phyloP scores from a whole-genome alignment of 1,140 invertebrate genomes.

The Macrosteles quadrilineatus region DNA sequence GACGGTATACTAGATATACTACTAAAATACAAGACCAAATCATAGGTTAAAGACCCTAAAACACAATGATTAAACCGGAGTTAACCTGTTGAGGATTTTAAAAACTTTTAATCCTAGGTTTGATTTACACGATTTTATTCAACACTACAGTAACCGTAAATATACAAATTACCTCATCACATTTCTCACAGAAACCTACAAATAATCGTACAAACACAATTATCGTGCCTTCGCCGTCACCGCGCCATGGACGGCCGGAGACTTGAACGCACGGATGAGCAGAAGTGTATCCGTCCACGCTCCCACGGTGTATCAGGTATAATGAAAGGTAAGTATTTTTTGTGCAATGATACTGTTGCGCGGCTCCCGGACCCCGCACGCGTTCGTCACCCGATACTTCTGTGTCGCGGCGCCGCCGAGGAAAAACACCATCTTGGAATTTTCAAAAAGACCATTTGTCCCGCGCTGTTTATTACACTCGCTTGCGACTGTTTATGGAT shows the following conservation, averaged over 20 bases:
- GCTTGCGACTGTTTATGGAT: constrained; percentile 15
- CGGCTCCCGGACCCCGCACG: neutral
- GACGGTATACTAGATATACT: too few relatives aligned
- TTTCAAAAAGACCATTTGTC: constrained; percentile 23
- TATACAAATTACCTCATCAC: too few relatives aligned
- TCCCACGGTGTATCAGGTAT: constrained; percentile 10
- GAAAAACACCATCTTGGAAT: neutral
- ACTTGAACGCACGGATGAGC: neutral
- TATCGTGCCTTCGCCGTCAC: too few relatives aligned
- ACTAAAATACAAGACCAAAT: too few relatives aligned
- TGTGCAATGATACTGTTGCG: constrained; percentile 15
- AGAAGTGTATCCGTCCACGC: neutral
- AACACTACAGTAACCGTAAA: too few relatives aligned
- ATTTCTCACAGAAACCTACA: too few relatives aligned
- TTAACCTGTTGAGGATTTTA: too few relatives aligned
- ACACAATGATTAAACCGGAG: too few relatives aligned
- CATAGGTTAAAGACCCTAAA: too few relatives aligned
- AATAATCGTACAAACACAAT: too few relatives aligned
- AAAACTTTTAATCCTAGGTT: too few relatives aligned
- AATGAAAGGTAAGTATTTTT: constrained; percentile 23
- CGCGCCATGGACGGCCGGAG: neutral
- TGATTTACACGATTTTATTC: too few relatives aligned
- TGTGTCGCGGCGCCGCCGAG: neutral
- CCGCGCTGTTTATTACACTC: constrained; percentile 11
- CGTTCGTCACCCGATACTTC: neutral